Conservation (phyloP, 2,888 invertebrate genomes). For the Notodonta dromedarius region DNA sequence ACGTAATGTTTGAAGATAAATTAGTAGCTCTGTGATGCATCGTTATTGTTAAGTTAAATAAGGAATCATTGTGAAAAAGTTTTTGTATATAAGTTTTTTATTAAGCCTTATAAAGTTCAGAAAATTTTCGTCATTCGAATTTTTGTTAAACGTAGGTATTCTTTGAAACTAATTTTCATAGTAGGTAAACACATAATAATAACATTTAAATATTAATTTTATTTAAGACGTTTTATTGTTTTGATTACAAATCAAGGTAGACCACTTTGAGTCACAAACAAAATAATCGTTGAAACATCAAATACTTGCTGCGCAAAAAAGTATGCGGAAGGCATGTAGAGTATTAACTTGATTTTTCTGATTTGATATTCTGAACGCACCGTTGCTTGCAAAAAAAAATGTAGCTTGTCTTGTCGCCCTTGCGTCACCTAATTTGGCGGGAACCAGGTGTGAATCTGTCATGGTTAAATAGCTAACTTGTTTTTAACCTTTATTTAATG, state of each 20-base stretch:
- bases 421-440: slow-evolving; percentile 23
- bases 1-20: not conserved
- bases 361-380: slow-evolving; percentile 15
- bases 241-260: not conserved
- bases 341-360: slow-evolving; percentile 20
- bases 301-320: not conserved
- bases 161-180: too few relatives aligned
- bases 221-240: not conserved
- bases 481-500: not conserved
- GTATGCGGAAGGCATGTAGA: slow-evolving; percentile 4
- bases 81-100: not conserved
- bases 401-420: slow-evolving; percentile 23
- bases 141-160: too few relatives aligned
- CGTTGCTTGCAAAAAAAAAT: slow-evolving; percentile 4
- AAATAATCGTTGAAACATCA: not conserved
- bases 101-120: too few relatives aligned
- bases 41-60: slow-evolving; percentile 1
- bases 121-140: too few relatives aligned
- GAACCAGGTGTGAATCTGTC: slow-evolving; percentile 25
- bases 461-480: slow-evolving; percentile 11
- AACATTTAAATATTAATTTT: too few relatives aligned
- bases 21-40: not conserved
- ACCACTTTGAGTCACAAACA: not conserved
- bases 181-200: too few relatives aligned
- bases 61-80: not conserved